Evolutionary conservation across 2,888 invertebrate genomes (phyloP).

Genomic region (Morpho deidamia): DNA sequence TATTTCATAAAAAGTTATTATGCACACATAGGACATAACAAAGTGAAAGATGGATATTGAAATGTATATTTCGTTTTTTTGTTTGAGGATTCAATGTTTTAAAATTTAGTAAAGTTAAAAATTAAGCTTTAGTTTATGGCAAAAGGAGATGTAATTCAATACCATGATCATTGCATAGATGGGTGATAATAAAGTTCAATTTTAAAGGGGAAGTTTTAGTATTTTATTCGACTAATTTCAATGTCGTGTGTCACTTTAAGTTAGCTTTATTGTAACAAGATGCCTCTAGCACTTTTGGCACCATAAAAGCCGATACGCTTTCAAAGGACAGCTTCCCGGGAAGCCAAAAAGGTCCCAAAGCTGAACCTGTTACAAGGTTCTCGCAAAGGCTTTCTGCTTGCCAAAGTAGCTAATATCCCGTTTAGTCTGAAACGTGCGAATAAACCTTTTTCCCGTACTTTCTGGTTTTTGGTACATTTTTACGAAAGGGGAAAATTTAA

Average conservation of each 20-base stretch:
- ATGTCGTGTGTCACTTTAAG: slow-evolving; percentile 19
- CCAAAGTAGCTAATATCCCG: slow-evolving; percentile 14
- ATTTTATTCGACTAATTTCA: slow-evolving; percentile 10
- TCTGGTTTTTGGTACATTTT: not conserved
- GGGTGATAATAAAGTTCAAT: no score
- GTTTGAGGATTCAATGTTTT: no score
- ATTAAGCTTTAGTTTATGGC: no score
- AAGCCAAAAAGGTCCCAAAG: slow-evolving; percentile 18
- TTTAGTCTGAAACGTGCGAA: not conserved
- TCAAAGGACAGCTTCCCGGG: slow-evolving; percentile 25
- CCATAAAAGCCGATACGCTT: slow-evolving; percentile 30
- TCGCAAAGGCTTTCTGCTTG: slow-evolving; percentile 8
- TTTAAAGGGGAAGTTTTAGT: not conserved
- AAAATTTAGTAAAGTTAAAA: no score
- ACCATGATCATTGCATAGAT: no score
- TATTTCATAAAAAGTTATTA: no score
- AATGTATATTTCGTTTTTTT: no score
- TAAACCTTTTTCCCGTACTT: slow-evolving; percentile 1
- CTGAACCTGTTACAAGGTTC: slow-evolving; percentile 10
- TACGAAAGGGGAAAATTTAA: no score
- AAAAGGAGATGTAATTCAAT: no score
- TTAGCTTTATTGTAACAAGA: slow-evolving; percentile 22
- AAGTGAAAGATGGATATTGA: no score
- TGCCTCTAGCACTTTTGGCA: slow-evolving; percentile 32
- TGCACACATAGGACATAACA: no score